Evolutionary conservation across 2,888 invertebrate genomes (phyloP), one percentile per base, ranked within the genome.

Genomic region (Scrobipalpa atriplicella): DNA sequence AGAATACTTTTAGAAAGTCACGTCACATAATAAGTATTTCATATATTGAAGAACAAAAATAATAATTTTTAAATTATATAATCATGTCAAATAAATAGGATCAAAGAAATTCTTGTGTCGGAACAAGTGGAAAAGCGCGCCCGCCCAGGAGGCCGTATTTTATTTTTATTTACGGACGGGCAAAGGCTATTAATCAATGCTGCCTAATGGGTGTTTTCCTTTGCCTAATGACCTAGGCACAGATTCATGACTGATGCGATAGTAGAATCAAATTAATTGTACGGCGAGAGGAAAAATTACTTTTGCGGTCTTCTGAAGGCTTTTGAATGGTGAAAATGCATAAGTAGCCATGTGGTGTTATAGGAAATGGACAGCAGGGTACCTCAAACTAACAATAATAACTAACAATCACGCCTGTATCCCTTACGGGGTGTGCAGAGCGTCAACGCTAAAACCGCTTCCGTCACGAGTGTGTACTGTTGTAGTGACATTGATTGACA

Each of bases 111-210:
- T 41, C 41, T 18, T 51, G 5, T 2, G 21, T 54, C 54, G 58
- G n/a, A n/a, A n/a, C 11, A 9, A 29, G n/a, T 58, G 58, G 58
- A 11, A 10, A 29, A 29, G 21, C 47, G 13, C 43, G 8, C 21
- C n/a, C 5, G 71, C 66, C 73, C 73, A 75, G 74, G 51, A 63
- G 78, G 74, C 78, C 76, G 80, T 84, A 82, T 82, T 83, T 84
- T 84, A 83, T 85, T 85, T 85, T 82, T 86, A 85, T 86, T 86
- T 85, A 84, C 82, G 74, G 76, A 73, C 70, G 10, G 29, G 58
- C 58, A 16, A 18, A n/a, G 75, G 75, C 84, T 73, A 86, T 86
- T 87, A 86, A 87, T 86, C 86, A 86, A 84, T 79, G 80, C 76
- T 66, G 66, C 67, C 78, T 85, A 84, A 84, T 84, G 82, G 81